These are phyloP conservation scores for Callaeas wilsoni DNA, from an alignment of 2,113 vertebrate genomes.

Conservation along the genomic window DNA sequence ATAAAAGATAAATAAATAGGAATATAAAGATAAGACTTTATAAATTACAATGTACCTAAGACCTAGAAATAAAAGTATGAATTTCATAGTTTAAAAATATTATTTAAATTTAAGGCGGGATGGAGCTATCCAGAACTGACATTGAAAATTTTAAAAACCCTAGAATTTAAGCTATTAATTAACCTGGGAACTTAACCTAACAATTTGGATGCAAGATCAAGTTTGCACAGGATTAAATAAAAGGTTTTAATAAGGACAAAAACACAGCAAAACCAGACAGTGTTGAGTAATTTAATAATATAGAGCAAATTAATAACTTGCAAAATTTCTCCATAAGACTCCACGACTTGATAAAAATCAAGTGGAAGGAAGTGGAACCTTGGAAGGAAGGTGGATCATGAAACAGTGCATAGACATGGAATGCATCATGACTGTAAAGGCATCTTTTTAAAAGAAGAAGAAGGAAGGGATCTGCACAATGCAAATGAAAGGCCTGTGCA, in stretches of 20 bases:
- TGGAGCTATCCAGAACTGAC: background rate
- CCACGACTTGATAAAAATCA: background rate
- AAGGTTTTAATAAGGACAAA: background rate
- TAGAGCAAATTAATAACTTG: background rate
- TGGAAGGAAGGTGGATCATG: background rate
- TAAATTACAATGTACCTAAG: background rate
- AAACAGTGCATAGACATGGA: background rate
- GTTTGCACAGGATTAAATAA: background rate
- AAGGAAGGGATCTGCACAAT: background rate
- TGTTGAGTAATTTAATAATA: background rate
- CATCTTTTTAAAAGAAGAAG: background rate
- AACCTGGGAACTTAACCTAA: background rate
- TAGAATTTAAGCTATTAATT: background rate
- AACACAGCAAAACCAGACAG: background rate
- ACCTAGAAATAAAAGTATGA: background rate
- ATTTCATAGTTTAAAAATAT: background rate
- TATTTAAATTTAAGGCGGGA: background rate
- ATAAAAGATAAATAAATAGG: background rate
- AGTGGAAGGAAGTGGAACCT: no score
- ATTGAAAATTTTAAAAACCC: background rate
- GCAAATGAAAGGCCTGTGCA: background rate
- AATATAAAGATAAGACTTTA: background rate
- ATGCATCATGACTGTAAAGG: background rate
- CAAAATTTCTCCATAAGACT: background rate
- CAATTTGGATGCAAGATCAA: background rate